Evolutionary conservation across 2,888 invertebrate species (phyloP), one percentile per base, ranked within the genome.

Genomic region (Mongoloraphidia duomilia): DNA sequence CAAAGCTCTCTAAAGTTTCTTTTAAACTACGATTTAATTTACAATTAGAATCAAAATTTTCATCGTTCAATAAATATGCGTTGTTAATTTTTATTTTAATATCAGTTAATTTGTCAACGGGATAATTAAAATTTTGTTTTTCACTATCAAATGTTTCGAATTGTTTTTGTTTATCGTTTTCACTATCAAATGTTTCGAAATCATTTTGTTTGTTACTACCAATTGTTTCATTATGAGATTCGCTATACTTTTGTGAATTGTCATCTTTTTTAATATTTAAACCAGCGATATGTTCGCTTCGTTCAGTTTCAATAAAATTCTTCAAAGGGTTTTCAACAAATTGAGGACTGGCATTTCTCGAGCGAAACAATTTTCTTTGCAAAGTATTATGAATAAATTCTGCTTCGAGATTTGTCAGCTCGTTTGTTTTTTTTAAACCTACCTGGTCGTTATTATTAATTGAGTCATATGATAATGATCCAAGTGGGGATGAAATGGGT

Each of bases 321-420:
- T 71, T 63, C 52, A 76, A 62, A 34, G 75, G 75, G 60, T 76
- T 76, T 61, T 69, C 66, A 53, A 70, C 74, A 60, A 76, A 76
- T 59, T 76, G 67, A 47, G 65, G 63, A 60, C 70, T 74, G 49
- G 71, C 67, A 58, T 68, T 69, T 59, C 61, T 65, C 45, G 72
- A 65, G 50, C 69, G 65, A 60, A 69, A 75, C 50, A 68, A 61
- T 58, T 65, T 66, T 60, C 74, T 69, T 57, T 68, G 65, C 50
- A 72, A 58, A 56, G 64, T 66, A 56, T 63, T 63, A 56, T 66
- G 65, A 37, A 63, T 65, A 49, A 61, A 62, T 47, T 59, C 56
- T 58, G 63, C 64, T 60, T 68, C 68, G 56, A 69, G 57, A 54
- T 62, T 53, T 42, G 58, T 58, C 40, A 68, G 58, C 40, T 59